These are phyloP conservation scores for Aphaenogaster ashmeadi DNA, from an alignment of 1,140 invertebrate genomes.

Conservation along the genomic window DNA sequence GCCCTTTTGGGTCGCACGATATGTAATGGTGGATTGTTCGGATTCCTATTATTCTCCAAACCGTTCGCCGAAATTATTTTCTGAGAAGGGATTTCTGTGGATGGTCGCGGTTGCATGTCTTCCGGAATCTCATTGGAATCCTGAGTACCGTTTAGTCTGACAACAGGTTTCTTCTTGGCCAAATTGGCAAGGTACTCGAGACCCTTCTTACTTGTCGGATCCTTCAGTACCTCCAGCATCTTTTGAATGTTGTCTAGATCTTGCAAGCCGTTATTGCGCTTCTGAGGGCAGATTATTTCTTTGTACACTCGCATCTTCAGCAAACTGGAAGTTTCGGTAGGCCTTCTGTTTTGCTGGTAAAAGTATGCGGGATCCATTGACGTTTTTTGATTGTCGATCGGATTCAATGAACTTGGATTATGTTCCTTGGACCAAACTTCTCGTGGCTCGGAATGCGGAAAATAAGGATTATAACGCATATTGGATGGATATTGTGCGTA, in stretches of 20 bases:
- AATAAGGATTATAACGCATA: neutral
- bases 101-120: constrained; percentile 7
- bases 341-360: neutral
- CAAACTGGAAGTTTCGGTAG: constrained; percentile 74
- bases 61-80: constrained; percentile 75
- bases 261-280: constrained; percentile 82
- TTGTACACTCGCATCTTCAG: constrained; percentile 77
- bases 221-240: constrained; percentile 63
- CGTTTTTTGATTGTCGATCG: neutral
- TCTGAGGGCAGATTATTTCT: constrained; percentile 71
- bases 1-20: neutral
- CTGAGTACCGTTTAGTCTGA: constrained; percentile 79
- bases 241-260: constrained; percentile 71
- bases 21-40: constrained; percentile 70
- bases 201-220: constrained; percentile 52
- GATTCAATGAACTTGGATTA: neutral
- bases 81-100: neutral
- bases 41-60: constrained; percentile 77
- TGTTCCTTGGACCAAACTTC: neutral
- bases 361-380: neutral
- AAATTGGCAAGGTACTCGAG: constrained; percentile 71
- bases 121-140: constrained; percentile 59
- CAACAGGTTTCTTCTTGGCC: constrained; percentile 37
- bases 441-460: constrained; percentile 1
- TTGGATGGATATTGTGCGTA: neutral